These are phyloP conservation scores for Tachina lurida DNA, from an alignment of 2,888 invertebrate genomes.

Conservation along the genomic window DNA sequence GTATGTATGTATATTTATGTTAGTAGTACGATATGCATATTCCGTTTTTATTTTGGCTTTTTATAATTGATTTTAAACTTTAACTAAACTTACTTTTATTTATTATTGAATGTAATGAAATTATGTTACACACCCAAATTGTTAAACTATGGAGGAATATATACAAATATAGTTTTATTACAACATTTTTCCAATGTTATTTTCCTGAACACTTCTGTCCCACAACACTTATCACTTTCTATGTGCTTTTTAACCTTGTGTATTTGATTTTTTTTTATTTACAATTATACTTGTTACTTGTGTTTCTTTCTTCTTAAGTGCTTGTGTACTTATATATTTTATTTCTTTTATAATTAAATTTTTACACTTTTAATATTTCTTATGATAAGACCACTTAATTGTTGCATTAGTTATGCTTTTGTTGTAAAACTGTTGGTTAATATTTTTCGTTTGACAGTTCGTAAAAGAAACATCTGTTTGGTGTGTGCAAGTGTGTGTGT, in stretches of 20 bases:
- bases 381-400: conserved; percentile 6
- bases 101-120: neutral
- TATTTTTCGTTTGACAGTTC: conserved; percentile 10
- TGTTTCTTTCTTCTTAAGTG: neutral
- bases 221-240: neutral
- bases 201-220: neutral
- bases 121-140: neutral
- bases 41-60: neutral
- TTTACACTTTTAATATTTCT: neutral
- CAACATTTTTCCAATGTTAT: neutral
- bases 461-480: conserved; percentile 34
- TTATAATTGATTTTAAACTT: neutral
- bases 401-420: conserved; percentile 1
- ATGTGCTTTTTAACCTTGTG: no score
- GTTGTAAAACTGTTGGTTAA: conserved; percentile 29
- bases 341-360: neutral
- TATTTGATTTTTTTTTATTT: neutral
- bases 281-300: neutral
- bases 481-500: neutral
- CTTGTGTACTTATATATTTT: neutral
- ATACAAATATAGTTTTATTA: neutral
- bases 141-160: neutral
- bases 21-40: no score
- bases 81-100: conserved; percentile 1
- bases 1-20: no score